These are phyloP conservation scores for Xerus rutilus DNA, from an alignment of 2,797 vertebrate species.

Conservation along the genomic window DNA sequence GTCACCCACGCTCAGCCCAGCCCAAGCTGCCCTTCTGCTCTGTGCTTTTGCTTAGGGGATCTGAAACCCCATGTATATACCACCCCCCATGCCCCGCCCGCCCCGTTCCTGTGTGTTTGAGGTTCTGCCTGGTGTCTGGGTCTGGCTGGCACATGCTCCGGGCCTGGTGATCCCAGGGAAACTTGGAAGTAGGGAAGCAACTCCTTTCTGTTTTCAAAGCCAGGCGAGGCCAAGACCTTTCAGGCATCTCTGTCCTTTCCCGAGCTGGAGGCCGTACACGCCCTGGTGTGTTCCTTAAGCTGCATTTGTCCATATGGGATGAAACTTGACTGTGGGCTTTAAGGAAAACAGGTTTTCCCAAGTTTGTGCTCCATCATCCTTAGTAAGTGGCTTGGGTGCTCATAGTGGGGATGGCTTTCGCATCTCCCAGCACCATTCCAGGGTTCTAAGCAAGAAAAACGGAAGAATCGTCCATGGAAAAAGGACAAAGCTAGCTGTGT, in stretches of 20 bases:
- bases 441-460: neutral
- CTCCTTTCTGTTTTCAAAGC: slow-evolving; percentile 2
- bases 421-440: neutral
- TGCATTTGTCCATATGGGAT: neutral
- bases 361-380: neutral
- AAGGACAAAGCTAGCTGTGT: no score
- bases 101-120: neutral
- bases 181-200: neutral
- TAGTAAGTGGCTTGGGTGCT: neutral
- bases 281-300: neutral
- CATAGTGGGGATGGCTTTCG: neutral
- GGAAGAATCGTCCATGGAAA: neutral
- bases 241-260: neutral
- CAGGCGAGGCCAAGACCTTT: neutral
- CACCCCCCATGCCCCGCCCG: no score
- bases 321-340: neutral
- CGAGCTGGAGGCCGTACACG: neutral
- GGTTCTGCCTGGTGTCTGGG: neutral
- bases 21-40: neutral
- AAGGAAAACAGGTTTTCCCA: neutral
- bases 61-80: neutral
- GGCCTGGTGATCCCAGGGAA: neutral
- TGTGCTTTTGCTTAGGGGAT: neutral
- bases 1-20: neutral
- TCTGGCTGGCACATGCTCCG: neutral